These are phyloP conservation scores for Bubalus kerabau DNA, from an alignment of 2,113 vertebrate species.

Conservation along the genomic window DNA sequence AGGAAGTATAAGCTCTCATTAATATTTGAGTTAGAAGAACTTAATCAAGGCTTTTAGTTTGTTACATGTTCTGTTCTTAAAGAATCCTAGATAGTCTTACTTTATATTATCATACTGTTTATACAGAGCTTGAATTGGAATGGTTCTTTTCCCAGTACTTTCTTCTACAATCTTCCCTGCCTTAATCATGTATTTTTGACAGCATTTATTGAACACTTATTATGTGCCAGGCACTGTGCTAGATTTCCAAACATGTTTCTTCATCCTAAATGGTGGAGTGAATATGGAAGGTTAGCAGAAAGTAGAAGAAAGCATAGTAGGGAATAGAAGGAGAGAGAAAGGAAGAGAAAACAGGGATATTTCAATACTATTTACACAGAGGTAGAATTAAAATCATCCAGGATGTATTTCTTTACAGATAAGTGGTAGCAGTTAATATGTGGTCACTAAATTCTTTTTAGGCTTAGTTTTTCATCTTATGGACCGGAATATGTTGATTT, in stretches of 20 bases:
- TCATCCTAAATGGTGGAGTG: neutral
- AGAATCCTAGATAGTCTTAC: neutral
- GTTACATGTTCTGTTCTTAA: neutral
- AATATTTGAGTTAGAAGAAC: slow-evolving; percentile 20
- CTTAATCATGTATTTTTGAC: neutral
- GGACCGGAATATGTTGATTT: neutral
- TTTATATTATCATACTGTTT: neutral
- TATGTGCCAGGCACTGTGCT: neutral
- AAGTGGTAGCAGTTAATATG: neutral
- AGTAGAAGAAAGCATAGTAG: neutral
- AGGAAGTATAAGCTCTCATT: slow-evolving; percentile 62
- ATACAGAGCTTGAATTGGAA: neutral
- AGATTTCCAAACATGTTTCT: neutral
- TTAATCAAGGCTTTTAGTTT: neutral
- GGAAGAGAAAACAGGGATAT: neutral
- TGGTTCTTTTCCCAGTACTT: neutral
- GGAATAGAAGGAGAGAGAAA: neutral
- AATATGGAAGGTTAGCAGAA: neutral
- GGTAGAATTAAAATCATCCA: neutral
- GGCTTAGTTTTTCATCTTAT: neutral
- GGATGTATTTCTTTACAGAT: neutral
- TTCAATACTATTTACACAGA: neutral
- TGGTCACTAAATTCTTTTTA: neutral
- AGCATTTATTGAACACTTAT: neutral
- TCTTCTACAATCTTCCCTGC: neutral